phyloP scores from a whole-genome alignment of 2,888 invertebrate genomes.

The Notodonta ziczac region DNA sequence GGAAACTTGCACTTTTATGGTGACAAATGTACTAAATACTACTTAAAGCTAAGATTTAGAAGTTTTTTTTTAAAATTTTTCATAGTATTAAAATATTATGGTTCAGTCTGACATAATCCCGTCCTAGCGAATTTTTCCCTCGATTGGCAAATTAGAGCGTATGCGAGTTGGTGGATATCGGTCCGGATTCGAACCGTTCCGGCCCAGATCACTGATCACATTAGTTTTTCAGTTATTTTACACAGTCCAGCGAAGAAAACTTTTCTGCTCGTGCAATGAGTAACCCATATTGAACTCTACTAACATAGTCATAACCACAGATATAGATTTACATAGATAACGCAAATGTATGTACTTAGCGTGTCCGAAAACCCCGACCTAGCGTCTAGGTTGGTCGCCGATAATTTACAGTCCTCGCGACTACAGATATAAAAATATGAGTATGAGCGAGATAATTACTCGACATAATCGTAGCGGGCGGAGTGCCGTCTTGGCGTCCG shows the following conservation, averaged over 20 bases:
- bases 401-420: too few relatives aligned
- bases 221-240: slow-evolving; percentile 32
- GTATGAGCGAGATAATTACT: too few relatives aligned
- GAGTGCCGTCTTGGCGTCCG: too few relatives aligned
- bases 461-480: too few relatives aligned
- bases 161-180: slow-evolving; percentile 60
- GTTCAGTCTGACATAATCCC: slow-evolving; percentile 23
- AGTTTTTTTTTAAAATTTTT: neutral
- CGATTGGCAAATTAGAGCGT: slow-evolving; percentile 71
- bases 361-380: too few relatives aligned
- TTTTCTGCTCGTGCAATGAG: neutral
- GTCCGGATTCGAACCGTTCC: slow-evolving; percentile 49
- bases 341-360: too few relatives aligned
- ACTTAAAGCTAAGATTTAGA: too few relatives aligned
- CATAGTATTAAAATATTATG: slow-evolving; percentile 19
- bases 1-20: too few relatives aligned
- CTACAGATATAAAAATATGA: too few relatives aligned
- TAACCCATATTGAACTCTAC: neutral
- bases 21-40: too few relatives aligned
- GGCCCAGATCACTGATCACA: slow-evolving; percentile 25
- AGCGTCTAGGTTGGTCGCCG: too few relatives aligned
- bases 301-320: neutral
- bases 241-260: neutral
- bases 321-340: too few relatives aligned
- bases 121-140: slow-evolving; percentile 61